Evolutionary conservation across 1,140 invertebrate genomes (phyloP).

Genomic region (Leptopilina clavipes): DNA sequence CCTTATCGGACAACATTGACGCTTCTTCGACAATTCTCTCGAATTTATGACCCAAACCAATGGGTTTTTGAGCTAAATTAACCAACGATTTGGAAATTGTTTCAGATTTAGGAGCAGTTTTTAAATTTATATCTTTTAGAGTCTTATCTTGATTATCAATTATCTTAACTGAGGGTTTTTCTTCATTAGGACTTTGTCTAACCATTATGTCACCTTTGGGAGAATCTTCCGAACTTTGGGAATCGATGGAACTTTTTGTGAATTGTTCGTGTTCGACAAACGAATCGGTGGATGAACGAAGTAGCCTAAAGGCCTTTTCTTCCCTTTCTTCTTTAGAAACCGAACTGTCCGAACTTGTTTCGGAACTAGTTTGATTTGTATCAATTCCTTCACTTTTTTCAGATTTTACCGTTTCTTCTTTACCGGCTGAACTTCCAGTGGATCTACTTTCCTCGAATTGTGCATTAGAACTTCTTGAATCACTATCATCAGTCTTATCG

Average conservation of each 20-base stretch:
- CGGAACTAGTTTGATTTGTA: background rate
- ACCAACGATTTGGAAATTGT: too few relatives aligned
- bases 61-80: too few relatives aligned
- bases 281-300: background rate
- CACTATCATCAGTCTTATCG: background rate
- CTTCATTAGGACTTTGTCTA: background rate
- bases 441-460: conserved; percentile 39
- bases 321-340: background rate
- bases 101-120: too few relatives aligned
- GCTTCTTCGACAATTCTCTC: too few relatives aligned
- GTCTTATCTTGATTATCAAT: background rate
- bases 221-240: conserved; percentile 10
- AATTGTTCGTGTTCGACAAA: background rate
- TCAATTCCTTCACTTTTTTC: conserved; percentile 11
- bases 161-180: background rate
- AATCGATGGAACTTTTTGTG: background rate
- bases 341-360: background rate
- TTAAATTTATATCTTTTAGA: background rate
- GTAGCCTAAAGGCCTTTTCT: background rate
- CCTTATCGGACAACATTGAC: too few relatives aligned
- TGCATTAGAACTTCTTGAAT: background rate
- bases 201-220: background rate
- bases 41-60: too few relatives aligned
- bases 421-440: conserved; percentile 7
- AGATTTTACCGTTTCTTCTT: background rate